These are phyloP conservation scores for Argyrosomus japonicus DNA, from an alignment of 2,113 vertebrate genomes.

Conservation along the genomic window DNA sequence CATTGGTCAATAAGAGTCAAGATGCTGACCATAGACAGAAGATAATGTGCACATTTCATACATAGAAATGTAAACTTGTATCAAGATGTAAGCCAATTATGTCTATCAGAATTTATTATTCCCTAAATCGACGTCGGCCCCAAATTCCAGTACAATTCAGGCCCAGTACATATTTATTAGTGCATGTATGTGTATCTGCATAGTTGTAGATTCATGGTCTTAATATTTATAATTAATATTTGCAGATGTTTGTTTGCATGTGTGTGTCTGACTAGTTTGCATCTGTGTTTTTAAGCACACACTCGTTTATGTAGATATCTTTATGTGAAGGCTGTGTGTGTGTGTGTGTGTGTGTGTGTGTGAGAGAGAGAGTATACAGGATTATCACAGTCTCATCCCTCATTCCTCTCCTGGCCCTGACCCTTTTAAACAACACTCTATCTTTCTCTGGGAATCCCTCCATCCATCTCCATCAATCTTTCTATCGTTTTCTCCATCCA, in stretches of 20 bases:
- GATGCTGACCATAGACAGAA: too few relatives aligned
- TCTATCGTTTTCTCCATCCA: conserved; percentile 59
- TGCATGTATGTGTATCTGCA: background rate
- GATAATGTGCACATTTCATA: too few relatives aligned
- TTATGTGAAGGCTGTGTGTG: conserved; percentile 13
- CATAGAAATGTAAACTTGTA: too few relatives aligned
- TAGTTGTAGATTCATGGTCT: background rate
- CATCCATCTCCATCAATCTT: conserved; percentile 79
- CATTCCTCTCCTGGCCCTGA: conserved; percentile 71
- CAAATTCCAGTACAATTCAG: too few relatives aligned
- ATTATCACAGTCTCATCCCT: conserved; percentile 75
- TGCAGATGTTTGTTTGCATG: conserved; percentile 5
- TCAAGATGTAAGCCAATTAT: too few relatives aligned
- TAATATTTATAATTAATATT: background rate
- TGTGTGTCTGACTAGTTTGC: background rate
- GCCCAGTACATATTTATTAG: background rate
- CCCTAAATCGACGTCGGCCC: too few relatives aligned
- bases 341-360: conserved; percentile 8
- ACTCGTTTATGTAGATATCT: conserved; percentile 30
- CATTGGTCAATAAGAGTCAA: too few relatives aligned
- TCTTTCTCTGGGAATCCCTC: conserved; percentile 77
- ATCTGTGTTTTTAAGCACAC: background rate
- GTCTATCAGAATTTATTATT: too few relatives aligned
- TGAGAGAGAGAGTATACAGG: conserved; percentile 40
- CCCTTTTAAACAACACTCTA: conserved; percentile 80